phyloP scores from a whole-genome alignment of 2,888 invertebrate species.

The Drosophila pseudotakahashii region DNA sequence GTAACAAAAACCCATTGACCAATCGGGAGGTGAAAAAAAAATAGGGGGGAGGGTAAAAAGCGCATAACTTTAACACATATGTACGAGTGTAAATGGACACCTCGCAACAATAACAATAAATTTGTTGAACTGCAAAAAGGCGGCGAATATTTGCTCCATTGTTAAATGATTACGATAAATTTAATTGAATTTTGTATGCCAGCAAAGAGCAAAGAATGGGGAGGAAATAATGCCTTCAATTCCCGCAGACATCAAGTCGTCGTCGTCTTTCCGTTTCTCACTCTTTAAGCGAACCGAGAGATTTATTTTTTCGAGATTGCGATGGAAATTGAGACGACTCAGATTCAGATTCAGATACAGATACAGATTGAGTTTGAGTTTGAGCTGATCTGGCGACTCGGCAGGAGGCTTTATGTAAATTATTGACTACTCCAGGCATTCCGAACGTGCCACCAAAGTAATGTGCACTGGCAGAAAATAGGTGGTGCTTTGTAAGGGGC shows the following conservation, averaged over 20 bases:
- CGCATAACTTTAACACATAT: conserved; percentile 37
- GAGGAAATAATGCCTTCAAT: conserved; percentile 28
- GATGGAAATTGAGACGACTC: conserved; percentile 38
- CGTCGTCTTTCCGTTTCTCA: background rate
- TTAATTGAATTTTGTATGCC: conserved; percentile 65
- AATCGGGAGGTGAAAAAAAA: conserved; percentile 37
- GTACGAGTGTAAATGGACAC: conserved; percentile 50
- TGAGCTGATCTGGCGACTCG: conserved; percentile 18
- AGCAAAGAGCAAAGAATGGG: conserved; percentile 14
- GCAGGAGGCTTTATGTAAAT: conserved; percentile 18
- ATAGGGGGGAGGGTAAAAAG: background rate
- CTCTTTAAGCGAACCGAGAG: background rate
- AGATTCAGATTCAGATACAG: conserved; percentile 8
- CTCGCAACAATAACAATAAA: conserved; percentile 28
- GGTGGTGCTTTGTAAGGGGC: background rate
- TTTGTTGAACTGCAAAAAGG: conserved; percentile 39
- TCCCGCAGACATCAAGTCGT: conserved; percentile 31
- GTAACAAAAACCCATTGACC: conserved; percentile 56
- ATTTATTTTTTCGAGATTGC: conserved; percentile 18
- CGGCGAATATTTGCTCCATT: conserved; percentile 61
- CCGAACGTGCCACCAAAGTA: conserved; percentile 4
- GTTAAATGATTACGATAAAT: conserved; percentile 68
- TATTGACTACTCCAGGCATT: conserved; percentile 32
- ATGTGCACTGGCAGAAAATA: conserved; percentile 5
- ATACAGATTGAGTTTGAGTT: conserved; percentile 31